Evolutionary conservation across 2,888 invertebrate species (phyloP), one percentile per base, ranked within the genome.

Genomic region (Catocala fraxini): DNA sequence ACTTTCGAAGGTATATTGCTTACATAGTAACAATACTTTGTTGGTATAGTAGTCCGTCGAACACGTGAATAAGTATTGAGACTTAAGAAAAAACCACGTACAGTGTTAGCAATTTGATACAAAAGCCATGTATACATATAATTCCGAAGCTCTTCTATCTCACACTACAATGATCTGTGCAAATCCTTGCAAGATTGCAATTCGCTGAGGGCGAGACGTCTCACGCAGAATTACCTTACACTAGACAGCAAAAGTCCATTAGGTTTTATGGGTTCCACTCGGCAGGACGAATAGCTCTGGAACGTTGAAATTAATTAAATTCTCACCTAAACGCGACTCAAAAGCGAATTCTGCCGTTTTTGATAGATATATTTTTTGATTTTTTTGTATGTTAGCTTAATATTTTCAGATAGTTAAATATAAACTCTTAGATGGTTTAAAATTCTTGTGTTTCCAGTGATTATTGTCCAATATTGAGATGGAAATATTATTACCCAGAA

Each of bases 171-270:
- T 72, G 57, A 76, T 70, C 68, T 68, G 65, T 65, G 79, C 80
- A 81, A 84, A 84, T 83, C 80, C 77, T 72, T 83, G 82, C 79
- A 85, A 87, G 87, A 80, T 77, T 83, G 81, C 82, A 91, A 82
- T 83, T 85, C 82, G 86, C 86, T 85, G 86, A 82, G 80, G 79
- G 80, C 70, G 77, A 84, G 83, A 84, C 86, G 75, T 77, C 82
- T 73, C 86, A 85, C 87, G 83, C 86, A 85, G 87, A 89, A 91
- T 91, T 89, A 90, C 89, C 88, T 77, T 76, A 72, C 75, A 85
- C 88, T 84, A 89, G 90, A 93, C 92, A 92, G 86, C 81, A 88
- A 92, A 92, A 93, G 88, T 92, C 93, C 93, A 93, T 93, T 93
- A 93, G 88, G 91, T 92, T 92, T 92, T 92, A 92, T 89, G 89